Percentiles rank a stretch among this genome's conserved stretches.
Evolutionary conservation across 2,113 vertebrate genomes (phyloP).

Genomic region (Enhydra lutris): DNA sequence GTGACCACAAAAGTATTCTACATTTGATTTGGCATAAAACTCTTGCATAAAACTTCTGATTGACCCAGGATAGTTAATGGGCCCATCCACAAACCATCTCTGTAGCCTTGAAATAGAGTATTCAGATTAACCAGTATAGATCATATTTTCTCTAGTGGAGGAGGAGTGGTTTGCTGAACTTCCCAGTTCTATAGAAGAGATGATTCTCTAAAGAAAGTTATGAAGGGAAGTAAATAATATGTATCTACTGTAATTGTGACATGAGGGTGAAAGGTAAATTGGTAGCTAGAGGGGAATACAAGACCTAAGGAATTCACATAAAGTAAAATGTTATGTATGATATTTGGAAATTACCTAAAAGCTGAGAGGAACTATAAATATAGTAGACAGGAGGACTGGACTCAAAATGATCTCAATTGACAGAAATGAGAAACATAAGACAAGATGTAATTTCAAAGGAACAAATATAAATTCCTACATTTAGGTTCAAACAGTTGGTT

Average conservation of each 20-base stretch:
- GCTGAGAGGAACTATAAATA: constrained; percentile 49
- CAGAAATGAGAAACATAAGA: constrained; percentile 52
- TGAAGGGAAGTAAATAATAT: not conserved
- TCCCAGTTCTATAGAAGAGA: not conserved
- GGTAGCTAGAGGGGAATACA: constrained; percentile 13
- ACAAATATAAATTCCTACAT: constrained; percentile 39
- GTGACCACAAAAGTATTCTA: not conserved
- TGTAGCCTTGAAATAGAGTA: not conserved
- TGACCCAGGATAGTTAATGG: not conserved
- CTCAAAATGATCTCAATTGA: constrained; percentile 57
- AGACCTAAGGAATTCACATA: not conserved
- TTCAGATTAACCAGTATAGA: not conserved
- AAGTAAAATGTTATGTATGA: constrained; percentile 53
- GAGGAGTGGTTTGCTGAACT: not conserved
- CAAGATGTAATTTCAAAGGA: constrained; percentile 51
- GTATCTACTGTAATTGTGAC: constrained; percentile 19
- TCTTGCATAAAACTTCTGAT: not conserved
- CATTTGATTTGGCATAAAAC: not conserved
- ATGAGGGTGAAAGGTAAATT: constrained; percentile 53
- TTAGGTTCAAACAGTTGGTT: constrained; percentile 62
- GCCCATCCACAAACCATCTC: not conserved
- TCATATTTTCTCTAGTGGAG: not conserved
- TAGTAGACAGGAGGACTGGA: constrained; percentile 42
- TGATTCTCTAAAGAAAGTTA: constrained; percentile 21
- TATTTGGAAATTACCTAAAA: constrained; percentile 49